Percentiles rank a stretch among this genome's conserved stretches.
phyloP scores from a whole-genome alignment of 2,888 invertebrate species.

The Agelastica alni region DNA sequence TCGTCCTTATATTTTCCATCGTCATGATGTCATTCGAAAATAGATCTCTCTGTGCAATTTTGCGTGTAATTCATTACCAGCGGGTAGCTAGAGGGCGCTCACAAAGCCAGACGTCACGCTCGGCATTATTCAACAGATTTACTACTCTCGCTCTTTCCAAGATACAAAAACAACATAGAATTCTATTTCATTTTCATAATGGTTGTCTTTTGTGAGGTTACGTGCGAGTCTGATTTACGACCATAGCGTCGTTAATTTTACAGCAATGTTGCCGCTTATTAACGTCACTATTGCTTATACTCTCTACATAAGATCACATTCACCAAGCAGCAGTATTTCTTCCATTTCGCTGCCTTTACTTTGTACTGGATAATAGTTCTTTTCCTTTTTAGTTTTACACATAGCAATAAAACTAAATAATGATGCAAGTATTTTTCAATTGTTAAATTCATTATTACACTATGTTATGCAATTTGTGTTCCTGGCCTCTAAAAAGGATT shows the following conservation, averaged over 20 bases:
- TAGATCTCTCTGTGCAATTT: constrained; percentile 51
- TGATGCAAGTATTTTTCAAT: too few species aligned
- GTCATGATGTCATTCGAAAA: constrained; percentile 48
- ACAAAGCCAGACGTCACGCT: constrained; percentile 41
- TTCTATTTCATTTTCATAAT: constrained; percentile 29
- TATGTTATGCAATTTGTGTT: too few species aligned
- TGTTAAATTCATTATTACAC: too few species aligned
- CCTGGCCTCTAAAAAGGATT: too few species aligned
- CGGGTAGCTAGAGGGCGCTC: constrained; percentile 36
- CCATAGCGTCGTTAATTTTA: background rate
- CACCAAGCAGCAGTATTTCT: too few species aligned
- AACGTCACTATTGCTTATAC: too few species aligned
- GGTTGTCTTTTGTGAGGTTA: constrained; percentile 28
- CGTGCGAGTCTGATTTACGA: constrained; percentile 26
- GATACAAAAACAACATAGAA: constrained; percentile 31
- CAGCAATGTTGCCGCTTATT: background rate
- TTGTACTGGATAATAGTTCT: too few species aligned
- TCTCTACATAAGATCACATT: too few species aligned
- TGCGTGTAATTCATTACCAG: constrained; percentile 52
- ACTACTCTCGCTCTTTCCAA: constrained; percentile 30
- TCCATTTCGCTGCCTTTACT: too few species aligned
- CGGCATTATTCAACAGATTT: constrained; percentile 38
- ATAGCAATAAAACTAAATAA: too few species aligned
- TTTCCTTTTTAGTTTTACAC: too few species aligned
- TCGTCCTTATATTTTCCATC: constrained; percentile 43